Percentiles rank a stretch among this genome's conserved stretches.
Evolutionary conservation across 2,797 vertebrate genomes (phyloP).

Genomic region (Gymnocypris eckloni): DNA sequence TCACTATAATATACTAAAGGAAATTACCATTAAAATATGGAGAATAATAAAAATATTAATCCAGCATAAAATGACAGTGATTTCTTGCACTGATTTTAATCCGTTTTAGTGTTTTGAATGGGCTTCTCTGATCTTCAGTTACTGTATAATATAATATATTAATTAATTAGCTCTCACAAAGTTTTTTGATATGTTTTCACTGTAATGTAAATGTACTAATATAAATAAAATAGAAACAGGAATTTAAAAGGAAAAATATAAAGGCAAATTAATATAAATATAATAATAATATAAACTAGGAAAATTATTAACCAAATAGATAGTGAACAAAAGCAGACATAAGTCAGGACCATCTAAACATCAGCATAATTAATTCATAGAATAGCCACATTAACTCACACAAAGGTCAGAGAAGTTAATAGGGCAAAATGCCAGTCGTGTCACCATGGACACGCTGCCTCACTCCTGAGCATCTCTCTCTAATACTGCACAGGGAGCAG

Average conservation of each 20-base stretch:
- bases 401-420: slow-evolving; percentile 39
- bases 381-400: slow-evolving; percentile 27
- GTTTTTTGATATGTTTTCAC: not conserved
- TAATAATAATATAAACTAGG: too few relatives aligned
- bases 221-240: not conserved
- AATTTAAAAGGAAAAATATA: not conserved
- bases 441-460: slow-evolving; percentile 15
- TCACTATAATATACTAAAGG: not conserved
- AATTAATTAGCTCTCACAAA: not conserved
- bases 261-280: not conserved
- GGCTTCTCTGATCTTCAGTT: not conserved
- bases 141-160: not conserved
- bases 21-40: not conserved
- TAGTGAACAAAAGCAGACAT: not conserved
- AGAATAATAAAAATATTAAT: not conserved
- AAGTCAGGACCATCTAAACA: not conserved
- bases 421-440: slow-evolving; percentile 17
- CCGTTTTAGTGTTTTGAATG: too few relatives aligned
- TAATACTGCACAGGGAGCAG: not conserved
- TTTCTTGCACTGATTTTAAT: not conserved
- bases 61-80: not conserved
- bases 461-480: not conserved
- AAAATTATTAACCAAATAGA: not conserved
- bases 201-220: not conserved
- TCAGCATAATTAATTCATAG: slow-evolving; percentile 19